These are phyloP conservation scores for Patella vulgata DNA, from an alignment of 1,140 invertebrate genomes.

Conservation along the genomic window DNA sequence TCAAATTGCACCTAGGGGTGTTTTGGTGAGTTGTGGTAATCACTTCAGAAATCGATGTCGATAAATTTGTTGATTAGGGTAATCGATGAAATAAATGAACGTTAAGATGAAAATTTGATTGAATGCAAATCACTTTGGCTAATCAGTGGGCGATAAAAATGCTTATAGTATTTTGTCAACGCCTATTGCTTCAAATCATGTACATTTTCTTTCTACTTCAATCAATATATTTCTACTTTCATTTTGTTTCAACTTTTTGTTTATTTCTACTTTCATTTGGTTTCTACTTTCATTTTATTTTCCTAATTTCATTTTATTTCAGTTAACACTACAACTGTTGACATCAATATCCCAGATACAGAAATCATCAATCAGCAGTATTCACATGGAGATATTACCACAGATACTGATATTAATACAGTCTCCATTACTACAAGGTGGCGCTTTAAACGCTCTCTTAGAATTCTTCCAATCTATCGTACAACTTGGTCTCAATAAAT, in stretches of 20 bases:
- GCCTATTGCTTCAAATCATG: too few species aligned
- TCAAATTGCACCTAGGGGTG: too few species aligned
- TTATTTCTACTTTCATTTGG: neutral
- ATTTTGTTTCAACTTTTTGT: neutral
- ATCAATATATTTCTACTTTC: neutral
- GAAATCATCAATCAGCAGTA: conserved; percentile 63
- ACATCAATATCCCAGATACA: conserved; percentile 69
- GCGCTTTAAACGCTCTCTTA: conserved; percentile 87
- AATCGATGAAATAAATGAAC: too few species aligned
- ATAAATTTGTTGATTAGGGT: too few species aligned
- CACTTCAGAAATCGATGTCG: too few species aligned
- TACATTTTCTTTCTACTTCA: too few species aligned
- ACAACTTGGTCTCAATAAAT: conserved; percentile 79
- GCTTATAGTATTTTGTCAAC: too few species aligned
- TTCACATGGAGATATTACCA: conserved; percentile 73
- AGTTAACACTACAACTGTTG: conserved; percentile 68
- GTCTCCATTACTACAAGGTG: conserved; percentile 89
- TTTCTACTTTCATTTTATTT: neutral
- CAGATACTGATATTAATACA: conserved; percentile 87
- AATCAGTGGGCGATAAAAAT: too few species aligned
- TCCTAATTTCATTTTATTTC: conserved; percentile 57
- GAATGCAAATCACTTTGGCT: too few species aligned
- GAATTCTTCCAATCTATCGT: conserved; percentile 93
- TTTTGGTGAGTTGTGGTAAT: too few species aligned
- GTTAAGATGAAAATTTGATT: too few species aligned